Evolutionary conservation across 2,797 vertebrate species (phyloP).

Genomic region (Loriculus beryllinus): DNA sequence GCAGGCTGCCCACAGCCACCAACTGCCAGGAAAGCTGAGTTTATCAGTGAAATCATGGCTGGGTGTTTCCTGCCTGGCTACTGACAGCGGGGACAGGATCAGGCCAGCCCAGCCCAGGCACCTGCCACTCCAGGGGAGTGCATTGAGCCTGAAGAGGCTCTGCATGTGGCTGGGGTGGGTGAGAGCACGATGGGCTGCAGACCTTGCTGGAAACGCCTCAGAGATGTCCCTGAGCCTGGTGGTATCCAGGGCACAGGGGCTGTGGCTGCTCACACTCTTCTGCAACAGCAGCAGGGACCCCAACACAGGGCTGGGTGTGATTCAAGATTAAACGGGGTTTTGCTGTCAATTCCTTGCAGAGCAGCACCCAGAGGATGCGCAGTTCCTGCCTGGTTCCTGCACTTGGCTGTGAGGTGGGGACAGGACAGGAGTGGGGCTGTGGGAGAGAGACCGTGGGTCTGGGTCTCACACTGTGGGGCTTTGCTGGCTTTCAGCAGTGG

Average conservation of each 20-base stretch:
- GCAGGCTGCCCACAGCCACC: not conserved
- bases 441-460: not conserved
- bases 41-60: not conserved
- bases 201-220: not conserved
- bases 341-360: not conserved
- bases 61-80: not conserved
- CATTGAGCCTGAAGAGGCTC: not conserved
- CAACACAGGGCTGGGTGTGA: accelerated
- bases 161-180: accelerated
- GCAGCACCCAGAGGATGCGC: accelerated
- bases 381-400: not conserved
- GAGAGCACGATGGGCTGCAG: not conserved
- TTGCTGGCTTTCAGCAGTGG: not conserved
- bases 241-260: not conserved
- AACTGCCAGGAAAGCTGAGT: not conserved
- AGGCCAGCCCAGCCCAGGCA: not conserved
- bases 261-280: not conserved
- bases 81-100: not conserved
- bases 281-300: accelerated
- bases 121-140: not conserved
- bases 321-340: not conserved
- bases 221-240: not conserved
- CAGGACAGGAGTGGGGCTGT: accelerated
- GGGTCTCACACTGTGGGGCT: accelerated
- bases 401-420: not conserved